Percentiles rank a stretch among this genome's conserved stretches.
Conservation (phyloP, 2,888 invertebrate genomes). For the Xanthorhoe designata region DNA sequence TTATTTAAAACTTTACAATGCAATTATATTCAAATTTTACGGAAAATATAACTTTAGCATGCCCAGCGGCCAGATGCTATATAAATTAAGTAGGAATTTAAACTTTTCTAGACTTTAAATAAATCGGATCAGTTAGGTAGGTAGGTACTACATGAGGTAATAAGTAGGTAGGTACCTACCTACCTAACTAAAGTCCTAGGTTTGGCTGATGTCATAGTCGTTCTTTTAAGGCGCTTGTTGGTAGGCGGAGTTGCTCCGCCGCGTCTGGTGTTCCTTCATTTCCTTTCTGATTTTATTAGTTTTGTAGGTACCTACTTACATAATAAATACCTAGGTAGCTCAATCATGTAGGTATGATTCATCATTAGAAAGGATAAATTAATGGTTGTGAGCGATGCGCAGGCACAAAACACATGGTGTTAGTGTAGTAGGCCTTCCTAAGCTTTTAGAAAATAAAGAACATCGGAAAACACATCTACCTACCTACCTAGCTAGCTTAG, state of each 20-base stretch:
- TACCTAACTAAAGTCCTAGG: slow-evolving; percentile 3
- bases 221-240: slow-evolving; percentile 10
- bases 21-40: no score
- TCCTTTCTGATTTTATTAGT: slow-evolving; percentile 10
- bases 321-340: not conserved
- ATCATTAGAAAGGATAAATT: not conserved
- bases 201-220: slow-evolving; percentile 20
- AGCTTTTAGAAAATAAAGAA: no score
- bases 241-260: slow-evolving; percentile 13
- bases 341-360: not conserved
- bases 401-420: not conserved
- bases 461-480: no score
- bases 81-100: no score
- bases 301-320: not conserved
- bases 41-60: no score
- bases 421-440: not conserved
- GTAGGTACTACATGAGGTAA: no score
- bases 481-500: not conserved
- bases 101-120: no score
- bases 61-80: no score
- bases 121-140: no score
- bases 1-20: no score
- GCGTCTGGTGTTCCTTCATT: slow-evolving; percentile 2
- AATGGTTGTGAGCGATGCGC: not conserved
- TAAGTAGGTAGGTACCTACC: not conserved